These are phyloP conservation scores for Hippocampus abdominalis DNA, from an alignment of 2,113 vertebrate genomes.

Conservation along the genomic window DNA sequence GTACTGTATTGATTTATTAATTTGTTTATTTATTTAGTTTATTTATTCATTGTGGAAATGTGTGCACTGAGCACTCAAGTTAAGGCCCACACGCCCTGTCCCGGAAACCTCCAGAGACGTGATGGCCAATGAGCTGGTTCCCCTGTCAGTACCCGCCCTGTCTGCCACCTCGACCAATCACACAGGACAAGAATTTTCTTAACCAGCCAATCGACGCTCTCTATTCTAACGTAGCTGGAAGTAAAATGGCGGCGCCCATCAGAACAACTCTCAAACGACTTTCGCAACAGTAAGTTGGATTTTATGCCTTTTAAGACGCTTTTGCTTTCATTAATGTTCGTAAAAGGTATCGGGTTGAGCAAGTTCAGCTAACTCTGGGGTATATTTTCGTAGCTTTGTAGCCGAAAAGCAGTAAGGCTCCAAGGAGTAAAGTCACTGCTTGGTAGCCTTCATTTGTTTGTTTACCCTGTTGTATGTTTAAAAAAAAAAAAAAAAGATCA, in stretches of 20 bases:
- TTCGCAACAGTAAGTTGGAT: slow-evolving; percentile 63
- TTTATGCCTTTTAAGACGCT: slow-evolving; percentile 43
- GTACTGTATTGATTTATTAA: too few species aligned
- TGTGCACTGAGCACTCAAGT: neutral
- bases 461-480: neutral
- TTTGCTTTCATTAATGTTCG: neutral
- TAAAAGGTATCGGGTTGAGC: neutral
- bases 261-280: slow-evolving; percentile 38
- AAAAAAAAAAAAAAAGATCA: neutral
- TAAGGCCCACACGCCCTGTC: neutral
- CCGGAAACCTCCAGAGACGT: too few species aligned
- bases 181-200: neutral
- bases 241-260: slow-evolving; percentile 71
- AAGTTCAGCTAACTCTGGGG: neutral
- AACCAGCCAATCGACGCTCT: slow-evolving; percentile 52
- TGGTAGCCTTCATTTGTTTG: neutral
- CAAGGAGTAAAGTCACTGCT: neutral
- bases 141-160: slow-evolving; percentile 15
- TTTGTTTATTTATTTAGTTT: too few species aligned
- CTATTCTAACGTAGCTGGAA: slow-evolving; percentile 9
- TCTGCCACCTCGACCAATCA: slow-evolving; percentile 46
- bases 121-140: slow-evolving; percentile 29
- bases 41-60: too few species aligned
- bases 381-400: neutral
- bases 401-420: too few species aligned